Evolutionary conservation across 2,888 invertebrate species (phyloP).

Genomic region (Mesorhabditis sp.): DNA sequence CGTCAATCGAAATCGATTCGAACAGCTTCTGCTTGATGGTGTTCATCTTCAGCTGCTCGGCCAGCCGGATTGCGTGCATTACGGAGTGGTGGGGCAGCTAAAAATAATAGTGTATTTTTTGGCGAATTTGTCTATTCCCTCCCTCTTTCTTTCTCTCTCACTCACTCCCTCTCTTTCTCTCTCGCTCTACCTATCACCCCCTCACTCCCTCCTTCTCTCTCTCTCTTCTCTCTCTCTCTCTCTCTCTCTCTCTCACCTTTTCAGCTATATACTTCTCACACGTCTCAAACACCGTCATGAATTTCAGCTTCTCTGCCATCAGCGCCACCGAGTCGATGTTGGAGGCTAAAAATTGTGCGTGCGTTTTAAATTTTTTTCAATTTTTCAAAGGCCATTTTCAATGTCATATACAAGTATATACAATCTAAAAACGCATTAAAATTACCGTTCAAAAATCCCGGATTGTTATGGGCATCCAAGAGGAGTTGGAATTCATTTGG

Average conservation of each 20-base stretch:
- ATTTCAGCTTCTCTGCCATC: slow-evolving; percentile 16
- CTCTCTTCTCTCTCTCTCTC: not conserved
- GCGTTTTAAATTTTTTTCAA: too few relatives aligned
- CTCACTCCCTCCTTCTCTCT: not conserved
- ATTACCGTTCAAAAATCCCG: not conserved
- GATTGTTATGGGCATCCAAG: slow-evolving; percentile 15
- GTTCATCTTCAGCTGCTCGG: slow-evolving; percentile 20
- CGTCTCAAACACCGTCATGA: slow-evolving; percentile 12
- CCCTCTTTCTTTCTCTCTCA: not conserved
- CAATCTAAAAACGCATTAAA: too few relatives aligned
- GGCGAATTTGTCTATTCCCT: not conserved
- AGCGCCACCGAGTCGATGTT: slow-evolving; percentile 17
- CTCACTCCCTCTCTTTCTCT: not conserved
- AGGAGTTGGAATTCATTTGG: slow-evolving; percentile 16
- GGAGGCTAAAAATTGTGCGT: slow-evolving; percentile 13
- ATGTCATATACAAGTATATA: too few relatives aligned
- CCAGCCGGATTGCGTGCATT: slow-evolving; percentile 31
- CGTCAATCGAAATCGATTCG: slow-evolving; percentile 26
- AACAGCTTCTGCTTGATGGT: slow-evolving; percentile 22
- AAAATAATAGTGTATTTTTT: not conserved
- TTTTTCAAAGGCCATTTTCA: too few relatives aligned
- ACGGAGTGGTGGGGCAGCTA: slow-evolving; percentile 24
- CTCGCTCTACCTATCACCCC: too few relatives aligned
- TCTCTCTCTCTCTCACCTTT: slow-evolving; percentile 8
- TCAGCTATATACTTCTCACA: slow-evolving; percentile 17